phyloP scores from a whole-genome alignment of 2,888 invertebrate species.

The Chrysolina americana region DNA sequence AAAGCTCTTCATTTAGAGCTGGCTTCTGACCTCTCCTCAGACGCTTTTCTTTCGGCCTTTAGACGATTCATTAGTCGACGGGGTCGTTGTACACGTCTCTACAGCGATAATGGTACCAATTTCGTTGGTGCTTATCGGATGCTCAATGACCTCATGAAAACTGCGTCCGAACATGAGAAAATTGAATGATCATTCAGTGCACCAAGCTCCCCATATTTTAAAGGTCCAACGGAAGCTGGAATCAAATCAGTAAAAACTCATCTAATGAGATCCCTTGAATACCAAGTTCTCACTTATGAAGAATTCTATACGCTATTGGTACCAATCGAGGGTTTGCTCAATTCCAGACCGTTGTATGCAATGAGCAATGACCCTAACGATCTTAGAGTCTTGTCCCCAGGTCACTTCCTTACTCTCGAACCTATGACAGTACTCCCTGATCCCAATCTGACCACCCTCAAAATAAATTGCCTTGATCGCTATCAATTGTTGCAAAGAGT shows the following conservation, averaged over 20 bases:
- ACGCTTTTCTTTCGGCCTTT: slow-evolving; percentile 38
- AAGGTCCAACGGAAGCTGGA: slow-evolving; percentile 60
- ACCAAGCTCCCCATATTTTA: slow-evolving; percentile 32
- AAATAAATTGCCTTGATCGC: no score
- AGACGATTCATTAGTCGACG: slow-evolving; percentile 33
- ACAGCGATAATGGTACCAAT: slow-evolving; percentile 31
- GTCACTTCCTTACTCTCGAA: slow-evolving; percentile 52
- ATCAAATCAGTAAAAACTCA: slow-evolving; percentile 58
- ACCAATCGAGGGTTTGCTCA: slow-evolving; percentile 60
- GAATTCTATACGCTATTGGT: slow-evolving; percentile 56
- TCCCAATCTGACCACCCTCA: neutral
- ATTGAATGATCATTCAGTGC: slow-evolving; percentile 1
- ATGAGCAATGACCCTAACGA: slow-evolving; percentile 54
- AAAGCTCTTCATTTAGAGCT: slow-evolving; percentile 58
- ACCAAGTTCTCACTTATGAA: slow-evolving; percentile 52
- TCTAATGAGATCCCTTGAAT: slow-evolving; percentile 51
- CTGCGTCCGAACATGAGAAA: no score
- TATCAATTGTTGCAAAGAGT: no score
- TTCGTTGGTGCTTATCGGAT: slow-evolving; percentile 41
- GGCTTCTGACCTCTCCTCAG: slow-evolving; percentile 51
- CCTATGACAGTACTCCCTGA: slow-evolving; percentile 22
- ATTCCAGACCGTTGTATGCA: slow-evolving; percentile 58
- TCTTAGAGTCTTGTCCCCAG: slow-evolving; percentile 52
- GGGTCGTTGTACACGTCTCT: slow-evolving; percentile 32
- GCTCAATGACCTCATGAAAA: neutral